Evolutionary conservation across 2,797 vertebrate species (phyloP), one percentile per base, ranked within the genome.

Genomic region (Sebastes vulpes): DNA sequence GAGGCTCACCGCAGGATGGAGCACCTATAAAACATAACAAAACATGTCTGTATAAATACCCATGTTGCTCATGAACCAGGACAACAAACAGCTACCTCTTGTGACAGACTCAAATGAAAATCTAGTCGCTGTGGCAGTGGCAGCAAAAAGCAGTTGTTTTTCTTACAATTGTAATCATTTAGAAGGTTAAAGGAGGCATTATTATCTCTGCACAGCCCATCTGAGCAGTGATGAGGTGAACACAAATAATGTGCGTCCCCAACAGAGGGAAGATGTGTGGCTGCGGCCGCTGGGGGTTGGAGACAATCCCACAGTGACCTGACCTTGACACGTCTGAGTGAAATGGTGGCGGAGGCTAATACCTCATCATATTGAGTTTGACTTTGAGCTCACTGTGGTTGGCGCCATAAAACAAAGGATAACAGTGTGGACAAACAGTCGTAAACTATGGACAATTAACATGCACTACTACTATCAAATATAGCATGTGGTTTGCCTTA

Each of bases 301-400:
- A 86, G 85, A 92, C 90, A 90, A 93, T 95, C 93, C 92, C 92
- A 70, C 79, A 52, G 82, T 93, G 92, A 94, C 94, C 95, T 86
- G 94, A 95, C 95, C 95, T 96, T 96, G 95, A 95, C 95, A 94
- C 81, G 92, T 93, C 88, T 92, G 93, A 94, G 90, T 90, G 90
- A 92, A 94, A 94, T 84, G 90, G 88, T 79, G 81, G 91, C 75
- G 84, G 89, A 92, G 93, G 92, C 88, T 96, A 95, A 95, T 95
- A 92, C 89, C 94, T 96, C 93, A 95, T 96, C 92, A 95, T 95
- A 93, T 82, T 79, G 87, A 93, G 94, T 92, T 93, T 95, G 94
- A 95, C 93, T 95, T 93, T 96, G 93, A 91, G 91, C 90, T 89
- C 84, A 60, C 85, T 72, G 84, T 50, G 83, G 89, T 83, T 75